A percentile compares a stretch with the other conserved stretches of the same genome.
phyloP scores from a whole-genome alignment of 1,140 invertebrate species.

The Anthonomus grandis region DNA sequence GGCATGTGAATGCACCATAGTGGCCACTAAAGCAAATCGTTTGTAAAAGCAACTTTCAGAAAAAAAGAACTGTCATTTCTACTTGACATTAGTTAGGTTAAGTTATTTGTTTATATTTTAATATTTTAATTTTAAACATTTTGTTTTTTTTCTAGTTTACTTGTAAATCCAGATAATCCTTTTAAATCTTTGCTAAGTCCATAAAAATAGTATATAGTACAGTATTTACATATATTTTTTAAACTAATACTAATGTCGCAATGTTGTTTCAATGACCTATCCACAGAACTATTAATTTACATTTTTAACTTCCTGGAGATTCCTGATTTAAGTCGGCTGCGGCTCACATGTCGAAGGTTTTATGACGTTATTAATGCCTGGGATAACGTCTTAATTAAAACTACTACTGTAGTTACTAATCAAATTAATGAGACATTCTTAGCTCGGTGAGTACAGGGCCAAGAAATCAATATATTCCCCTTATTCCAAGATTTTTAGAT shows the following conservation, averaged over 20 bases:
- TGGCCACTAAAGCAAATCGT: too few relatives aligned
- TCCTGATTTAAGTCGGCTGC: slow-evolving; percentile 32
- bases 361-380: slow-evolving; percentile 31
- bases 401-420: slow-evolving; percentile 32
- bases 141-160: too few relatives aligned
- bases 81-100: too few relatives aligned
- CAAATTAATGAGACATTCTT: slow-evolving; percentile 32
- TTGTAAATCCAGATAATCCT: too few relatives aligned
- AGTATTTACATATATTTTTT: too few relatives aligned
- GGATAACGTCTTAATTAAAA: slow-evolving; percentile 28
- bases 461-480: not conserved
- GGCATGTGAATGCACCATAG: too few relatives aligned
- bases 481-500: slow-evolving; percentile 35
- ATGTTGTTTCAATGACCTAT: slow-evolving; percentile 20
- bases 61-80: too few relatives aligned
- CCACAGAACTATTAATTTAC: slow-evolving; percentile 36
- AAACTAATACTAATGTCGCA: slow-evolving; percentile 25
- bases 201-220: too few relatives aligned
- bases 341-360: slow-evolving; percentile 34
- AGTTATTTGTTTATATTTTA: too few relatives aligned
- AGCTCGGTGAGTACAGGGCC: slow-evolving; percentile 21
- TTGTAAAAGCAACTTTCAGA: too few relatives aligned
- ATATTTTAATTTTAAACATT: too few relatives aligned
- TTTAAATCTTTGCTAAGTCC: too few relatives aligned
- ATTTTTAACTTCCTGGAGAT: slow-evolving; percentile 38